phyloP scores from a whole-genome alignment of 1,140 invertebrate genomes.

The Plodia interpunctella region DNA sequence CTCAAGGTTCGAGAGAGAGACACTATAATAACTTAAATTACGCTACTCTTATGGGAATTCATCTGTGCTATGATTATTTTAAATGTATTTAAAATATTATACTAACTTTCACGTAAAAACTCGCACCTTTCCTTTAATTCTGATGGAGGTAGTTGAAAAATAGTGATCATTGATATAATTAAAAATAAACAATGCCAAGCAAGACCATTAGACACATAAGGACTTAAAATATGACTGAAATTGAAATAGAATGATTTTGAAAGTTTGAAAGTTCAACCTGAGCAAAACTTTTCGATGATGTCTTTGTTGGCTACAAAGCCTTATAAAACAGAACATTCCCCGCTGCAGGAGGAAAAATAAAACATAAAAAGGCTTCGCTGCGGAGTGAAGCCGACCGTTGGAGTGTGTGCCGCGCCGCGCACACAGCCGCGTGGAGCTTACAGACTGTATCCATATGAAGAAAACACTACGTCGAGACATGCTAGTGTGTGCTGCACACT shows the following conservation, averaged over 20 bases:
- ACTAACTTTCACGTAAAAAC: no score
- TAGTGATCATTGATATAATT: no score
- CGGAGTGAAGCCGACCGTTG: conserved; percentile 39
- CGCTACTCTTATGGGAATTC: no score
- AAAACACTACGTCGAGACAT: conserved; percentile 46
- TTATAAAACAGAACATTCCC: conserved; percentile 30
- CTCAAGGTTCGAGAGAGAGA: conserved; percentile 16
- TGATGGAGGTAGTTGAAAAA: no score
- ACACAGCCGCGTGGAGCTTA: conserved; percentile 50
- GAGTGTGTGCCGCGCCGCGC: conserved; percentile 48
- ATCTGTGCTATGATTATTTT: no score
- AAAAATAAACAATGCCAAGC: no score
- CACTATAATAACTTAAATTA: background rate
- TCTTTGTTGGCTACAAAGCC: conserved; percentile 26
- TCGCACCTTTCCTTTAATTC: no score
- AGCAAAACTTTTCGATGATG: conserved; percentile 22
- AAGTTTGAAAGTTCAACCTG: background rate
- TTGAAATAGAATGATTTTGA: no score
- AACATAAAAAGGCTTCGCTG: conserved; percentile 69
- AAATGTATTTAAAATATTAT: no score
- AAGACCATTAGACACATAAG: no score
- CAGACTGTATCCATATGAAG: conserved; percentile 46
- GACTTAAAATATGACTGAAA: no score
- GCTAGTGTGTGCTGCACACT: conserved; percentile 17
- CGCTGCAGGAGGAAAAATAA: conserved; percentile 65